Base-by-base conservation (phyloP, 2,888 invertebrate species). In the Tipula unca region DNA sequence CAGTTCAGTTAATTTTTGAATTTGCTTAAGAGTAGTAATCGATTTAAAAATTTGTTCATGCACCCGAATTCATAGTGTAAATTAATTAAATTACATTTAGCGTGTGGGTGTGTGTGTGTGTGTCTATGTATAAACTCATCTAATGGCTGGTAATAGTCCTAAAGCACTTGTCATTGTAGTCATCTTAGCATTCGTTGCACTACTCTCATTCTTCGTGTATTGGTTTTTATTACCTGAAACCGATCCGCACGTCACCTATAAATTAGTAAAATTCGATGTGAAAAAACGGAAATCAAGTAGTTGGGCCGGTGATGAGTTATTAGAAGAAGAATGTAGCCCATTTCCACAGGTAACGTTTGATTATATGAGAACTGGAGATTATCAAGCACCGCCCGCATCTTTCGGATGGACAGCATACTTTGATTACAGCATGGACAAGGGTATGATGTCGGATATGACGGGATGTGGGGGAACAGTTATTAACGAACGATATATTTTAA, bases 401-500 rank as follows among this genome's bases (percentile, higher is more conserved):
- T 69, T 69, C 14, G 3, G 25, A 10, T 69, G 69, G 69, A 10
- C 10, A 8, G 69, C 69, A 25, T 69, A 69, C 10, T 69, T 69
- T 69, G 69, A 69, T n/a, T 25, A 10, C 10, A 69, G 69, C 3
- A 69, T 14, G 2, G 25, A 25, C 25, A 10, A 10, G 69, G 48
- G 25, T n/a, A 10, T 8, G 8, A 69, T 25, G 25, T 1, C 3
- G 10, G 69, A 69, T 69, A 20, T 88, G 13, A 86, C 89, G 5
- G 89, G 94, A 87, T 96, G 96, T 88, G 96, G 95, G 0, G 96
- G 95, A 0, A 95, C 94, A 6, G 90, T 96, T 69, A 95, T 96
- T 88, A 93, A 92, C 85, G 90, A 91, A 0, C 91, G 92, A 88
- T 95, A 95, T 88, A 92, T 95, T 1, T 88, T 95, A 85, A 95